phyloP scores from a whole-genome alignment of 2,113 vertebrate genomes.

The Megaleporinus macrocephalus region DNA sequence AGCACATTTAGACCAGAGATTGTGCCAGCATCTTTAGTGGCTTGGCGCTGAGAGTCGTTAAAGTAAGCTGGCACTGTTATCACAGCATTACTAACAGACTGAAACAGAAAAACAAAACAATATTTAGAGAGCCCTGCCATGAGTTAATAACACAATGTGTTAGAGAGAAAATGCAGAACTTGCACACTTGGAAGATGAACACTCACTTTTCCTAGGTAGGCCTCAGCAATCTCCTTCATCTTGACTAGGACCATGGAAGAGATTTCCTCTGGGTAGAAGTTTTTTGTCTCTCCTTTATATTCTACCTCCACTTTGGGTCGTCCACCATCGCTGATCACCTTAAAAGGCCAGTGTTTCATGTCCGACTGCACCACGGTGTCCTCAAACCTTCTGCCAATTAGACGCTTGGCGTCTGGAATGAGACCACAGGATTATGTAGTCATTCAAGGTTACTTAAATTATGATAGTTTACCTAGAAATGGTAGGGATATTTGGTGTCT shows the following conservation, averaged over 20 bases:
- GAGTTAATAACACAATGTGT: neutral
- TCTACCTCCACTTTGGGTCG: conserved; percentile 82
- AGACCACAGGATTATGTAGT: neutral
- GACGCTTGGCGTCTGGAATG: conserved; percentile 78
- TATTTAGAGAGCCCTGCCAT: neutral
- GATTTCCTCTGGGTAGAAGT: conserved; percentile 80
- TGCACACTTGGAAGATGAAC: neutral
- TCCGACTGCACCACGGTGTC: conserved; percentile 80
- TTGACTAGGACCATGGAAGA: conserved; percentile 82
- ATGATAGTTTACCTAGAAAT: neutral
- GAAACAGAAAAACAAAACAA: neutral
- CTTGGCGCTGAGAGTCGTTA: conserved; percentile 82
- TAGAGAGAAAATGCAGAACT: conserved; percentile 41
- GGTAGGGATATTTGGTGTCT: too few species aligned
- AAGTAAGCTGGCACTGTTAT: conserved; percentile 82
- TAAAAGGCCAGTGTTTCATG: conserved; percentile 85
- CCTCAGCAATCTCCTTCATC: conserved; percentile 84
- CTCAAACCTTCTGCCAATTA: conserved; percentile 81
- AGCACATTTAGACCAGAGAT: conserved; percentile 81
- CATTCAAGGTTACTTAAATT: neutral
- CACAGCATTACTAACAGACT: conserved; percentile 79
- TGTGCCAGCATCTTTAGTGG: conserved; percentile 80
- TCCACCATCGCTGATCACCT: conserved; percentile 74
- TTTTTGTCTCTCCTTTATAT: conserved; percentile 79
- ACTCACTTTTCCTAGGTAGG: conserved; percentile 80